Evolutionary conservation across 2,888 invertebrate genomes (phyloP).

Genomic region (Calliopum simillimum): DNA sequence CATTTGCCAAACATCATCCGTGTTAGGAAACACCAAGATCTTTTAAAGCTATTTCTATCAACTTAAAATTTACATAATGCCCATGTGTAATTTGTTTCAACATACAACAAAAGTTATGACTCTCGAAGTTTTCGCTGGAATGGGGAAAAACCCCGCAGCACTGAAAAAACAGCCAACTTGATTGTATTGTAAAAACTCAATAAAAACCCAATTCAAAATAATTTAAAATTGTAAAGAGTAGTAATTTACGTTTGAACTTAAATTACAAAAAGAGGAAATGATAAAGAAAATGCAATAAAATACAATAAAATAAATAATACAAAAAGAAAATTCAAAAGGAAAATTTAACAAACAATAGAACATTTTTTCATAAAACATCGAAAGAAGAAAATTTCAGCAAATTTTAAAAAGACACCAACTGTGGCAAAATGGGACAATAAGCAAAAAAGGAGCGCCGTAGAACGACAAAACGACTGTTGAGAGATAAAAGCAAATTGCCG

Average conservation of each 20-base stretch:
- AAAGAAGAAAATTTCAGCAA: not conserved
- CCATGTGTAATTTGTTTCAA: too few relatives aligned
- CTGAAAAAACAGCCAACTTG: not conserved
- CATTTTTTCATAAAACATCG: not conserved
- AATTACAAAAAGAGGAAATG: conserved; percentile 17
- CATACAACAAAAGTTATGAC: too few relatives aligned
- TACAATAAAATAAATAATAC: not conserved
- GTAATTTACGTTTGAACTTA: conserved; percentile 20
- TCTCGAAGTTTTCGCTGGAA: not conserved
- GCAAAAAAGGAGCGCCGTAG: not conserved
- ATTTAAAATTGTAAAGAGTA: conserved; percentile 14
- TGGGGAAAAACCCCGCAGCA: not conserved
- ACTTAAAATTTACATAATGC: too few relatives aligned
- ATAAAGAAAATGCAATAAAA: conserved; percentile 24
- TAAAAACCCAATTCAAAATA: conserved; percentile 25
- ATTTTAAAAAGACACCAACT: too few relatives aligned
- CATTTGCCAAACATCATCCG: too few relatives aligned
- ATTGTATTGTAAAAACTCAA: not conserved
- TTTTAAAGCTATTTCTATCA: too few relatives aligned
- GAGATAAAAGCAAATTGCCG: conserved; percentile 14
- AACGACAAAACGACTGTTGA: too few relatives aligned
- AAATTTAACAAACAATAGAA: not conserved
- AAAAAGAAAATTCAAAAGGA: not conserved
- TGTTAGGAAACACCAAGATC: too few relatives aligned
- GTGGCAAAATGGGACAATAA: not conserved